These are phyloP conservation scores for Scartelaos histophorus DNA, from an alignment of 2,113 vertebrate genomes.

Conservation along the genomic window DNA sequence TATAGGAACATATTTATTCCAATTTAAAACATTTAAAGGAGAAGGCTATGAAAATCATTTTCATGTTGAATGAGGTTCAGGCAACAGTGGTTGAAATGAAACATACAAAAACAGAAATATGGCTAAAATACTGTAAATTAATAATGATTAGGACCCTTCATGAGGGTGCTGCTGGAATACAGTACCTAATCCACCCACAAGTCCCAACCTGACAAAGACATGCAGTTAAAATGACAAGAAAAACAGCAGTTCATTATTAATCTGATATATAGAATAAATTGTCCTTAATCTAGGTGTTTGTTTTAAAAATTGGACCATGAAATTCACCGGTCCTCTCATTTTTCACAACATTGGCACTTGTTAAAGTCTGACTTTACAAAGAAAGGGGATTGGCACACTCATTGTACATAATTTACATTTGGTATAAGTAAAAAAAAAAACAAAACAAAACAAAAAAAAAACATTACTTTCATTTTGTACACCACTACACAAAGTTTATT, in stretches of 20 bases:
- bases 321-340: conserved; percentile 69
- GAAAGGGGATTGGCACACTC: conserved; percentile 79
- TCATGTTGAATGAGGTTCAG: conserved; percentile 84
- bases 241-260: conserved; percentile 80
- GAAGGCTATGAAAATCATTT: conserved; percentile 84
- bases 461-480: conserved; percentile 79
- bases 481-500: conserved; percentile 72
- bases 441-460: conserved; percentile 44
- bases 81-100: conserved; percentile 86
- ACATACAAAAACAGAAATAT: conserved; percentile 76
- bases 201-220: conserved; percentile 72
- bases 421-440: conserved; percentile 70
- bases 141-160: conserved; percentile 70
- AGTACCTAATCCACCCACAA: conserved; percentile 59
- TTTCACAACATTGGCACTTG: conserved; percentile 82
- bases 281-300: conserved; percentile 71
- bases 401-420: conserved; percentile 83
- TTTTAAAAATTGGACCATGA: conserved; percentile 75
- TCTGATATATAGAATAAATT: conserved; percentile 79
- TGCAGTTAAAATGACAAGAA: conserved; percentile 78
- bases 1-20: conserved; percentile 84
- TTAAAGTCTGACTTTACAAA: conserved; percentile 78
- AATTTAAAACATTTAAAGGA: conserved; percentile 85
- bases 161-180: conserved; percentile 64
- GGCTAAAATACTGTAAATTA: conserved; percentile 82